Evolutionary conservation across 2,113 vertebrate genomes (phyloP).

Genomic region (Rafetus swinhoei): DNA sequence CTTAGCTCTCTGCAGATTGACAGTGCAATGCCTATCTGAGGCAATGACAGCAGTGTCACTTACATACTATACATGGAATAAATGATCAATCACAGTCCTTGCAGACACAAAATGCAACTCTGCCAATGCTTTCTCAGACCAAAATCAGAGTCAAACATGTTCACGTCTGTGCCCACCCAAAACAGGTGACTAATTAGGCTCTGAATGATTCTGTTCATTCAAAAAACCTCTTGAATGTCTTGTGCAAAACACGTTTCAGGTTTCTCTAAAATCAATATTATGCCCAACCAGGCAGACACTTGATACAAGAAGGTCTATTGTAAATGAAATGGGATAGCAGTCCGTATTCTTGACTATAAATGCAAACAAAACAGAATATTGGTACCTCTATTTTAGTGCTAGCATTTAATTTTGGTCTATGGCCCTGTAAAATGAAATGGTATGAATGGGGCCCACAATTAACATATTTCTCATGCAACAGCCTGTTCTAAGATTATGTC

Average conservation of each 20-base stretch:
- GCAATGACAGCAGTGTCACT: neutral
- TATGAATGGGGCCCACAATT: neutral
- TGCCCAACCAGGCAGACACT: neutral
- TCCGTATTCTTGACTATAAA: neutral
- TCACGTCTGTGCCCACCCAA: neutral
- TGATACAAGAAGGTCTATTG: neutral
- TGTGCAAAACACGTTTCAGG: neutral
- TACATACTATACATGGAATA: neutral
- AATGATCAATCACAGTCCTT: neutral
- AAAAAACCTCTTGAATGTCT: neutral
- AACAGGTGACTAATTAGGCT: neutral
- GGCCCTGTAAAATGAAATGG: neutral
- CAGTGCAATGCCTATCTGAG: neutral
- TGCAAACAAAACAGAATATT: neutral
- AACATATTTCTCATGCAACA: neutral
- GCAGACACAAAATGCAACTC: fast-evolving
- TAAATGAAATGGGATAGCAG: slow-evolving; percentile 12
- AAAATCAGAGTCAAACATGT: neutral
- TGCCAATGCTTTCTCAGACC: neutral
- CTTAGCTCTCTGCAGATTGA: neutral
- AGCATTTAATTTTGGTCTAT: slow-evolving; percentile 11
- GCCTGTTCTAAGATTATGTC: neutral
- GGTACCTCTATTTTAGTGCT: neutral
- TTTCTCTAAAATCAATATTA: slow-evolving; percentile 18
- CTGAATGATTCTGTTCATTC: neutral